Evolutionary conservation across 2,113 vertebrate species (phyloP).

Genomic region (Leptobrachium leishanense): DNA sequence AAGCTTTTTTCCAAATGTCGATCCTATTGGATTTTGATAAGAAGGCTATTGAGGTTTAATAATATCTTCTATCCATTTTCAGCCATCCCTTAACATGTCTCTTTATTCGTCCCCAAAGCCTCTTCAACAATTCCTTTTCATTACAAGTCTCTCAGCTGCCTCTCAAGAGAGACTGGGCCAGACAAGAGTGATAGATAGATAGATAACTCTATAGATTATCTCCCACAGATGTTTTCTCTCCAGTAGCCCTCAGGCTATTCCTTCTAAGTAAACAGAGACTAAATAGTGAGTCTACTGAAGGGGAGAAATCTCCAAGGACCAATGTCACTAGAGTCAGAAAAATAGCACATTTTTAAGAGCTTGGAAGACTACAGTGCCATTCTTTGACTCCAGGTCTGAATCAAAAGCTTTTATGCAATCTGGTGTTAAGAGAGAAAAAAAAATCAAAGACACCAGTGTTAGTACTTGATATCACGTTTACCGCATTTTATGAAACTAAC

Average conservation of each 20-base stretch:
- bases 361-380: slow-evolving; percentile 40
- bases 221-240: slow-evolving; percentile 81
- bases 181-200: slow-evolving; percentile 79
- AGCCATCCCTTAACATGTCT: slow-evolving; percentile 75
- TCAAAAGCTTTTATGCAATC: slow-evolving; percentile 43
- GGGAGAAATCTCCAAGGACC: slow-evolving; percentile 62
- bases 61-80: slow-evolving; percentile 78
- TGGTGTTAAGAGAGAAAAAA: slow-evolving; percentile 45
- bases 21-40: slow-evolving; percentile 86
- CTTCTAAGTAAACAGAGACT: slow-evolving; percentile 83
- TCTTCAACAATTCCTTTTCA: slow-evolving; percentile 79
- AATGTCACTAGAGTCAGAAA: slow-evolving; percentile 53
- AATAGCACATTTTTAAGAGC: slow-evolving; percentile 44
- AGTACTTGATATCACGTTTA: too few relatives aligned
- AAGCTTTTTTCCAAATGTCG: slow-evolving; percentile 73
- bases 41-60: slow-evolving; percentile 82
- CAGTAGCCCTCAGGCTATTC: slow-evolving; percentile 70
- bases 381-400: background rate
- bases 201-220: slow-evolving; percentile 83
- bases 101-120: slow-evolving; percentile 84
- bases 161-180: slow-evolving; percentile 73
- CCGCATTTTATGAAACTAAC: too few relatives aligned
- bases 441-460: background rate
- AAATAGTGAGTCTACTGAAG: slow-evolving; percentile 64
- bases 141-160: slow-evolving; percentile 72